Evolutionary conservation across 2,888 invertebrate species (phyloP).

Genomic region (Schrankia costaestrigalis): DNA sequence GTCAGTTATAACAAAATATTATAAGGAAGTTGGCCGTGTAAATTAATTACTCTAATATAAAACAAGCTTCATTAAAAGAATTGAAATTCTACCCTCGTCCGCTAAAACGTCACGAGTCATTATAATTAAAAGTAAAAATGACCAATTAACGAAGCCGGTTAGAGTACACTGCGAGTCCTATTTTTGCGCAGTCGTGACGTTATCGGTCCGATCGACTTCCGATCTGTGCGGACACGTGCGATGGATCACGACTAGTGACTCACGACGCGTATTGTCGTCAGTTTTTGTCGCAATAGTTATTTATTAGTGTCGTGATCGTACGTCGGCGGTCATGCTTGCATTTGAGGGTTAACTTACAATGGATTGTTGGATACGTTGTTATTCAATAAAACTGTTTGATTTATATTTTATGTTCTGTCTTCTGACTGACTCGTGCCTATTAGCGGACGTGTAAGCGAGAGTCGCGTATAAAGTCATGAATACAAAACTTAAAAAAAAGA

Average conservation of each 20-base stretch:
- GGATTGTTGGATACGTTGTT: constrained; percentile 31
- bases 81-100: constrained; percentile 30
- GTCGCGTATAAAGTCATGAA: too few relatives aligned
- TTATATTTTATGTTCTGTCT: constrained; percentile 9
- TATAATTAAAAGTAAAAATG: constrained; percentile 37
- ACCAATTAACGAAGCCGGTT: constrained; percentile 24
- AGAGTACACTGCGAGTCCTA: constrained; percentile 15
- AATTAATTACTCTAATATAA: constrained; percentile 29
- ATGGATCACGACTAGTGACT: constrained; percentile 31
- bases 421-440: constrained; percentile 24
- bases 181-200: constrained; percentile 24
- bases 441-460: too few relatives aligned
- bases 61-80: constrained; percentile 32
- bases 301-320: constrained; percentile 33
- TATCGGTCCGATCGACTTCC: constrained; percentile 33
- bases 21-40: constrained; percentile 19
- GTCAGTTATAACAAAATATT: too few relatives aligned
- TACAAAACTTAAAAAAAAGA: too few relatives aligned
- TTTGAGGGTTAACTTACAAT: constrained; percentile 28
- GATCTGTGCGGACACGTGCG: constrained; percentile 32
- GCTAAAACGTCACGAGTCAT: constrained; percentile 28
- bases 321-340: constrained; percentile 25
- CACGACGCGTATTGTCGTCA: constrained; percentile 36
- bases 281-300: constrained; percentile 37
- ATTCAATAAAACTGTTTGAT: constrained; percentile 36